A percentile compares a stretch with the other conserved stretches of the same genome.
Evolutionary conservation across 1,140 invertebrate genomes (phyloP).

Genomic region (Subanguina moxae): DNA sequence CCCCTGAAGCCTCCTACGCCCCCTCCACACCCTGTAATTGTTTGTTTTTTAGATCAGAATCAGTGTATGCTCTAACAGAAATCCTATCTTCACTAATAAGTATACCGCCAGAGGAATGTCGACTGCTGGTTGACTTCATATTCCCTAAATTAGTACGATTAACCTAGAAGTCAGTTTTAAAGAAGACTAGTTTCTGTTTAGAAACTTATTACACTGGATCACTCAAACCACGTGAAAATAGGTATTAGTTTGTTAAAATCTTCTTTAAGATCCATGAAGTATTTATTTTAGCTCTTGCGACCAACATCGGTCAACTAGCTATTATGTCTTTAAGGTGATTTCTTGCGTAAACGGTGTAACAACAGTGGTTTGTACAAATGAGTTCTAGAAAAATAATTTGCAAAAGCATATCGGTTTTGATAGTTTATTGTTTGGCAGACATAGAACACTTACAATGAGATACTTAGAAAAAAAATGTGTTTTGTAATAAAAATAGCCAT

Average conservation of each 20-base stretch:
- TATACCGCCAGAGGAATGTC: constrained; percentile 51
- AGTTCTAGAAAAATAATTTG: too few relatives aligned
- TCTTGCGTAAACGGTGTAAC: not conserved
- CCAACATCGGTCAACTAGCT: constrained; percentile 30
- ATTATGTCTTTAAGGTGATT: constrained; percentile 35
- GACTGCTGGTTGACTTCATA: constrained; percentile 55
- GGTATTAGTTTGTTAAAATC: too few relatives aligned
- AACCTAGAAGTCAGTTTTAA: not conserved
- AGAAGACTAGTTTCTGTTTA: constrained; percentile 12
- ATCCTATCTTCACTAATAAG: constrained; percentile 37
- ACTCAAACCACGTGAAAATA: constrained; percentile 35
- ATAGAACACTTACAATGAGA: too few relatives aligned
- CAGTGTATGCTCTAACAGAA: constrained; percentile 45
- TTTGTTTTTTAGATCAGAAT: constrained; percentile 32
- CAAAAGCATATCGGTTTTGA: too few relatives aligned
- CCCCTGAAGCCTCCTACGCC: too few relatives aligned
- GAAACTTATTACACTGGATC: constrained; percentile 30
- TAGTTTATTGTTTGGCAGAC: too few relatives aligned
- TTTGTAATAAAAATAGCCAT: too few relatives aligned
- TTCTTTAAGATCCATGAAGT: too few relatives aligned
- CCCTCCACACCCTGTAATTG: too few relatives aligned
- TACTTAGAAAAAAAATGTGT: too few relatives aligned
- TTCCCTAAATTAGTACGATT: constrained; percentile 46
- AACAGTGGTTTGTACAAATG: not conserved
- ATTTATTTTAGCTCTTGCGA: constrained; percentile 22